A percentile compares a stretch with the other conserved stretches of the same genome.
Evolutionary conservation across 2,797 vertebrate genomes (phyloP).

Genomic region (Arnoldichthys spilopterus): DNA sequence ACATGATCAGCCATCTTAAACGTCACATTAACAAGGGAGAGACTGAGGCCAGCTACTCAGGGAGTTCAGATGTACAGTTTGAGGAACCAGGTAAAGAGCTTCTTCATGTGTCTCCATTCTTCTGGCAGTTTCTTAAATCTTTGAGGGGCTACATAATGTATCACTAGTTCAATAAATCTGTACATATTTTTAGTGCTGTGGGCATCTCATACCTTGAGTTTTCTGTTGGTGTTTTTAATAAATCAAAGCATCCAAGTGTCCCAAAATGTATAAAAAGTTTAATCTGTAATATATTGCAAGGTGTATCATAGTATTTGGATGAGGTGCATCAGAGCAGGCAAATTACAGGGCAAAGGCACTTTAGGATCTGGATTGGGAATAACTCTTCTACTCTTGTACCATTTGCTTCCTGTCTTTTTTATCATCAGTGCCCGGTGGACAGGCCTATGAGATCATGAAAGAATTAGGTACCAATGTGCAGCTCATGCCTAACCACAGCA

Average conservation of each 20-base stretch:
- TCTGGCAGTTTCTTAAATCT: background rate
- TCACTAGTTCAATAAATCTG: background rate
- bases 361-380: no score
- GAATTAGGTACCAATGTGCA: conserved; percentile 92
- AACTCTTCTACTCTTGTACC: background rate
- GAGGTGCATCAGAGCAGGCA: background rate
- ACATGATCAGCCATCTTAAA: conserved; percentile 94
- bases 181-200: background rate
- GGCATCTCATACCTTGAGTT: no score
- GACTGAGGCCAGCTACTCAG: conserved; percentile 86
- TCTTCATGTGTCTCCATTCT: background rate
- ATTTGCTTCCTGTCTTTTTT: background rate
- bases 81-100: conserved; percentile 69
- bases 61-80: conserved; percentile 69
- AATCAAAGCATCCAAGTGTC: no score
- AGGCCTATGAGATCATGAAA: conserved; percentile 86
- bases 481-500: conserved; percentile 91
- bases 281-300: no score
- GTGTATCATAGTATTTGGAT: no score
- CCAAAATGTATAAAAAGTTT: no score
- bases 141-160: background rate
- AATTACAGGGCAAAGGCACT: background rate
- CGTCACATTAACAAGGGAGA: conserved; percentile 94
- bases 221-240: no score
- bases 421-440: conserved; percentile 71